Percentiles rank a stretch among this genome's conserved stretches.
These are phyloP conservation scores for Unio delphinus DNA, from an alignment of 2,888 invertebrate genomes.

Conservation along the genomic window DNA sequence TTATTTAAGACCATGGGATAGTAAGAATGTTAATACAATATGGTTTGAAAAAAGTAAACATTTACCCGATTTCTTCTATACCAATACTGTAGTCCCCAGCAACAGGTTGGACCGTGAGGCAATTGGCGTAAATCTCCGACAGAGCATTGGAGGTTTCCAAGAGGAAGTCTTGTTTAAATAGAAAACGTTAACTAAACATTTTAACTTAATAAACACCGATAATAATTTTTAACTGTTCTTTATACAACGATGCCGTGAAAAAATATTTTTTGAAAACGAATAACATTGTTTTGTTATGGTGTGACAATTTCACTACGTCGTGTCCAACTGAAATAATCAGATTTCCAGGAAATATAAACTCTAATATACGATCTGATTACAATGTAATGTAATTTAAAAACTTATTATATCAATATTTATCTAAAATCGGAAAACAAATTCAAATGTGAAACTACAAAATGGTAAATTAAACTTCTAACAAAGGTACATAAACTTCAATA, in stretches of 20 bases:
- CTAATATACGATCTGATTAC: too few species aligned
- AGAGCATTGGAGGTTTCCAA: conserved; percentile 21
- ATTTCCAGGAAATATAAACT: too few species aligned
- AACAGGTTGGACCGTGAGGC: conserved; percentile 12
- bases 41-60: background rate
- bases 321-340: too few species aligned
- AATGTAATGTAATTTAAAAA: too few species aligned
- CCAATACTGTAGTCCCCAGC: conserved; percentile 13
- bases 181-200: background rate
- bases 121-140: conserved; percentile 18
- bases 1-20: background rate
- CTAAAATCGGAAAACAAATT: too few species aligned
- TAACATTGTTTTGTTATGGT: background rate
- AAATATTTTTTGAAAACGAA: background rate
- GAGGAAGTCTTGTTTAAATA: conserved; percentile 22
- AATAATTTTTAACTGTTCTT: too few species aligned
- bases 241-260: background rate
- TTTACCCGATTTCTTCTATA: conserved; percentile 25
- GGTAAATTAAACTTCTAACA: too few species aligned
- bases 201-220: too few species aligned
- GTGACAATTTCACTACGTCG: background rate
- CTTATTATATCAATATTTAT: too few species aligned
- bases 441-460: too few species aligned
- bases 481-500: too few species aligned
- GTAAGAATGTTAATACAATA: background rate